These are phyloP conservation scores for Drosophila melanocephala DNA, from an alignment of 2,888 invertebrate genomes.

Conservation along the genomic window DNA sequence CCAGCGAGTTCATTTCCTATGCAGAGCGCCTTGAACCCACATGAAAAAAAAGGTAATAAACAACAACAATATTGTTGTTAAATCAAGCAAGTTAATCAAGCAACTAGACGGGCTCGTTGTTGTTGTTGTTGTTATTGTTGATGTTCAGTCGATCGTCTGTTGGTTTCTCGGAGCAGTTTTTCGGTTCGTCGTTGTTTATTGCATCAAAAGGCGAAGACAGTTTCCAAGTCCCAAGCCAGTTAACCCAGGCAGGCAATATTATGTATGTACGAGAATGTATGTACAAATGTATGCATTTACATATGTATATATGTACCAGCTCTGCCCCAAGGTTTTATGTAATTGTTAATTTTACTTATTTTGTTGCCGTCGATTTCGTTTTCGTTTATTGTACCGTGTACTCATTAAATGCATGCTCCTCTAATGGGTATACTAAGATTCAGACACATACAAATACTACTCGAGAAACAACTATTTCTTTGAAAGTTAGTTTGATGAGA, in stretches of 20 bases:
- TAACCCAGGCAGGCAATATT: slow-evolving; percentile 23
- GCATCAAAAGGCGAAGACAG: slow-evolving; percentile 48
- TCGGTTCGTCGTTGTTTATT: slow-evolving; percentile 29
- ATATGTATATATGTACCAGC: slow-evolving; percentile 9
- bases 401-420: not conserved
- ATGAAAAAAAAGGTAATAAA: slow-evolving; percentile 13
- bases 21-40: slow-evolving; percentile 42
- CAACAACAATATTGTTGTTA: slow-evolving; percentile 31
- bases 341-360: slow-evolving; percentile 60
- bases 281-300: not conserved
- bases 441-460: not conserved
- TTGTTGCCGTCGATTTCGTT: slow-evolving; percentile 41
- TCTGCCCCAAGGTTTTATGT: slow-evolving; percentile 59
- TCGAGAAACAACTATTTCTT: not conserved
- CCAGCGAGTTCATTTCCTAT: slow-evolving; percentile 28
- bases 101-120: slow-evolving; percentile 43
- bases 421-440: not conserved
- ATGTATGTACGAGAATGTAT: not conserved
- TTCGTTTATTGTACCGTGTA: slow-evolving; percentile 41
- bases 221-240: slow-evolving; percentile 55
- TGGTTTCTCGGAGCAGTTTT: slow-evolving; percentile 15
- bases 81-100: slow-evolving; percentile 68
- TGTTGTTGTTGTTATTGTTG: not conserved
- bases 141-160: slow-evolving; percentile 19
- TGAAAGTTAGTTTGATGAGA: not conserved